phyloP scores from a whole-genome alignment of 2,113 vertebrate genomes.

The Alethe diademata region DNA sequence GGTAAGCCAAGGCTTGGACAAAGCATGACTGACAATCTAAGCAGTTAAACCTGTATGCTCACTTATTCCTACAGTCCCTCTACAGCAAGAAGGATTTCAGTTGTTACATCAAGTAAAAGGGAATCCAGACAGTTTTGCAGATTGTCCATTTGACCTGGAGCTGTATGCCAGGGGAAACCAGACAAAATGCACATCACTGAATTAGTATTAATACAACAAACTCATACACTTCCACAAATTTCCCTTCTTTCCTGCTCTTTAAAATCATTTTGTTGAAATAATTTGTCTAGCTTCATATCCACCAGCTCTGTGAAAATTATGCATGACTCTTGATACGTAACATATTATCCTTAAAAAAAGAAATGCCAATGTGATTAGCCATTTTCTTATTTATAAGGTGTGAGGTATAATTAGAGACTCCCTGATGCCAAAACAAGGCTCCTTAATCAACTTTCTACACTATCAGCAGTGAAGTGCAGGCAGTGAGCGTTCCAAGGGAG shows the following conservation, averaged over 20 bases:
- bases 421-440: not conserved
- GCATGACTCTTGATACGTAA: rapidly evolving
- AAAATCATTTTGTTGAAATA: not conserved
- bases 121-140: not conserved
- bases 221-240: not conserved
- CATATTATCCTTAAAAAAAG: not conserved
- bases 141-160: not conserved
- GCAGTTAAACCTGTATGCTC: not conserved
- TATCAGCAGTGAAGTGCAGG: not conserved
- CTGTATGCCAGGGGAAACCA: not conserved
- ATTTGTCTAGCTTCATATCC: not conserved
- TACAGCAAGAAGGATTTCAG: not conserved
- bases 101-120: not conserved
- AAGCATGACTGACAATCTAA: not conserved
- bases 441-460: not conserved
- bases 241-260: not conserved
- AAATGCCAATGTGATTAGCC: not conserved
- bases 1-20: not conserved
- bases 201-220: not conserved
- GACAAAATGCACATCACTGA: not conserved
- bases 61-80: not conserved
- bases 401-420: not conserved
- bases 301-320: not conserved
- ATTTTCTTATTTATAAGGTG: not conserved
- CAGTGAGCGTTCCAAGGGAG: not conserved